These are phyloP conservation scores for Phylloscopus collybita DNA, from an alignment of 2,797 vertebrate genomes.

Conservation along the genomic window DNA sequence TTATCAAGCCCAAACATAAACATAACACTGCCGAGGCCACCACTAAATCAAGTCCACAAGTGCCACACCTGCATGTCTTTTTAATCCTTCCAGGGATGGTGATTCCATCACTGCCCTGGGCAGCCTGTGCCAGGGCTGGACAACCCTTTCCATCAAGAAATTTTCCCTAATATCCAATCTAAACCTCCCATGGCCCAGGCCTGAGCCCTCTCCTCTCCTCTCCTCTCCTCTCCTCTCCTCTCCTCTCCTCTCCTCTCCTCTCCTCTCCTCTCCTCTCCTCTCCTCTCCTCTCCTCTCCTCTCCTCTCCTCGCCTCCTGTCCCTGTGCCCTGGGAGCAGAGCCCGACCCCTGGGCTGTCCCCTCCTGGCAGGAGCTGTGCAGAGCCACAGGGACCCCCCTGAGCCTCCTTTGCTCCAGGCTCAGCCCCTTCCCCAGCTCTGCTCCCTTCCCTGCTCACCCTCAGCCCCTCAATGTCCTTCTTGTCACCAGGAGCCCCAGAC, in stretches of 20 bases:
- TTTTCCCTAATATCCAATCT: background rate
- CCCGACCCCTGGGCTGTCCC: rapidly evolving
- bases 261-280: too few relatives aligned
- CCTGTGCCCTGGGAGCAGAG: background rate
- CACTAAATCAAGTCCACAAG: background rate
- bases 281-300: rapidly evolving
- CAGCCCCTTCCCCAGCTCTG: rapidly evolving
- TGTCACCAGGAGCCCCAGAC: background rate
- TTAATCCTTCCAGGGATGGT: background rate
- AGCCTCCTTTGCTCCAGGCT: background rate
- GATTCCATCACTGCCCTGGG: background rate
- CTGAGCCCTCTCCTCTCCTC: rapidly evolving
- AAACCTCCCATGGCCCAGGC: background rate
- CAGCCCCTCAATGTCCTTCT: background rate
- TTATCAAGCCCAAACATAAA: background rate
- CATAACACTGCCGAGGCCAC: background rate
- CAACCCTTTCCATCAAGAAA: background rate
- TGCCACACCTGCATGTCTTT: rapidly evolving
- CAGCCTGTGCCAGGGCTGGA: background rate
- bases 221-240: too few relatives aligned
- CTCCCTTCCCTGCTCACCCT: background rate
- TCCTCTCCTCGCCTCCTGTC: too few relatives aligned
- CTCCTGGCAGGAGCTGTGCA: background rate
- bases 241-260: too few relatives aligned
- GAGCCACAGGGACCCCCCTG: rapidly evolving